Conservation (phyloP, 2,113 vertebrate genomes). For the Anhinga anhinga region DNA sequence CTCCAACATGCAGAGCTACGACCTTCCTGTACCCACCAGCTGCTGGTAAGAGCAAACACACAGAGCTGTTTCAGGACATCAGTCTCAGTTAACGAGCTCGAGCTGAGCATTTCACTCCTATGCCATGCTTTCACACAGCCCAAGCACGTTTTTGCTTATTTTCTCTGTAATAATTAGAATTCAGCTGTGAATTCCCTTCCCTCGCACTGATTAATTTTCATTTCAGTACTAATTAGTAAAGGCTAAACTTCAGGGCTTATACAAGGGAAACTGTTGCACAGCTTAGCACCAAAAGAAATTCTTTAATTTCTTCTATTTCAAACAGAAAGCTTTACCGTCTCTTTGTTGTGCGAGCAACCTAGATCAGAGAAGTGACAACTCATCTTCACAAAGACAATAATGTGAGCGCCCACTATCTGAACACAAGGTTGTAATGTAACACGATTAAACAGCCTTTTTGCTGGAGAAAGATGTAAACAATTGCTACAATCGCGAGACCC, state of each 20-base stretch:
- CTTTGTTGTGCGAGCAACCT: slow-evolving; percentile 28
- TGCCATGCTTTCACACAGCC: background rate
- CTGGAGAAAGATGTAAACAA: slow-evolving; percentile 34
- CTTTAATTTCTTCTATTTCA: slow-evolving; percentile 12
- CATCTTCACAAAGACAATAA: slow-evolving; percentile 41
- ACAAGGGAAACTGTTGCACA: background rate
- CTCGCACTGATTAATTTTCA: slow-evolving; percentile 18
- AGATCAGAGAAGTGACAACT: slow-evolving; percentile 46
- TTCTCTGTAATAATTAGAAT: slow-evolving; percentile 3
- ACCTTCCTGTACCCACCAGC: background rate
- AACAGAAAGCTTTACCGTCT: slow-evolving; percentile 15
- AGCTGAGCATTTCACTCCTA: background rate
- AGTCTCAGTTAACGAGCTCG: background rate
- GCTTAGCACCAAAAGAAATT: background rate
- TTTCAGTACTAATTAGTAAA: slow-evolving; percentile 37
- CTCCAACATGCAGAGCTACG: background rate
- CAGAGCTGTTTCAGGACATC: background rate
- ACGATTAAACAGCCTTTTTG: slow-evolving; percentile 23
- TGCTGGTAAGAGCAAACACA: background rate
- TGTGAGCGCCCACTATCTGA: slow-evolving; percentile 1
- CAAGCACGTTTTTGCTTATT: background rate
- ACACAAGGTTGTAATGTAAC: slow-evolving; percentile 11
- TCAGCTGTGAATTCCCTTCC: slow-evolving; percentile 17
- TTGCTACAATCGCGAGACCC: background rate
- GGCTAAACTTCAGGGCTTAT: background rate